A percentile compares a stretch with the other conserved stretches of the same genome.
These are phyloP conservation scores for Bombyx mori DNA, from an alignment of 1,140 invertebrate species.

Conservation along the genomic window ASM3026992v2 NC_085115.1:8674001-8674500, in stretches of 20 bases:
- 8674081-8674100: slow-evolving; percentile 43
- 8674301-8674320: slow-evolving; percentile 80
- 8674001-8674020: slow-evolving; percentile 34
- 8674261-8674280: slow-evolving; percentile 47
- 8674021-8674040: slow-evolving; percentile 54
- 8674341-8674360: slow-evolving; percentile 86
- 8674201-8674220: slow-evolving; percentile 76
- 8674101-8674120: slow-evolving; percentile 70
- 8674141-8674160: slow-evolving; percentile 73
- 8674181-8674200: slow-evolving; percentile 45
- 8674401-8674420: slow-evolving; percentile 83
- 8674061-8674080: slow-evolving; percentile 21
- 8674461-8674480: slow-evolving; percentile 90
- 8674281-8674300: slow-evolving; percentile 64
- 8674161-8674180: slow-evolving; percentile 42
- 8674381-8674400: slow-evolving; percentile 88
- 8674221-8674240: slow-evolving; percentile 58
- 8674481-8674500: slow-evolving; percentile 82
- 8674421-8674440: slow-evolving; percentile 78
- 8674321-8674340: slow-evolving; percentile 81
- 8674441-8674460: slow-evolving; percentile 83
- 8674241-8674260: slow-evolving; percentile 10
- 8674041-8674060: slow-evolving; percentile 49
- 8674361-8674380: slow-evolving; percentile 88
- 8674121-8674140: slow-evolving; percentile 76